A percentile compares a stretch with the other conserved stretches of the same genome.
phyloP scores from a whole-genome alignment of 2,888 invertebrate genomes.

The Leptopterna dolabrata region DNA sequence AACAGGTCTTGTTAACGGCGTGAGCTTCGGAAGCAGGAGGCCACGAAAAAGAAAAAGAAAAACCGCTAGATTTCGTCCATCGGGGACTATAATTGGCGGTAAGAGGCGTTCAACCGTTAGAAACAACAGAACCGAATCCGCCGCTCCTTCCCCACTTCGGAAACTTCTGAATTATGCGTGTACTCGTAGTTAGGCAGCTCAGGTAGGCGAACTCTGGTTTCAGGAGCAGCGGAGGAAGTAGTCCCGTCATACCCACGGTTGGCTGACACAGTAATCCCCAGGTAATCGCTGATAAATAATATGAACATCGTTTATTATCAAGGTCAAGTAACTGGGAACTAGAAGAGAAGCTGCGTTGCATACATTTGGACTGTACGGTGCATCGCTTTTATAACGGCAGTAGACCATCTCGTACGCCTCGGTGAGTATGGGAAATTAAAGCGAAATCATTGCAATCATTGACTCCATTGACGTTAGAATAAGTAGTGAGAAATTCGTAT shows the following conservation, averaged over 20 bases:
- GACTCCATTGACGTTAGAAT: not conserved
- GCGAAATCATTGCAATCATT: not conserved
- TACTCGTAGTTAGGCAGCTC: conserved; percentile 7
- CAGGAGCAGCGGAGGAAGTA: not conserved
- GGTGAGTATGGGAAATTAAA: not conserved
- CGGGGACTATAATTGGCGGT: conserved; percentile 35
- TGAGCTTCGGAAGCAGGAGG: not conserved
- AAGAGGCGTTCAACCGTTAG: conserved; percentile 41
- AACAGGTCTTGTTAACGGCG: conserved; percentile 13
- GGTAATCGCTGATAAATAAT: too few relatives aligned
- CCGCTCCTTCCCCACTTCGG: not conserved
- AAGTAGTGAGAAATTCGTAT: too few relatives aligned
- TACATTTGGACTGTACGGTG: not conserved
- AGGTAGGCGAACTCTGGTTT: not conserved
- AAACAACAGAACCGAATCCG: conserved; percentile 42
- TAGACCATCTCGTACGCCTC: not conserved
- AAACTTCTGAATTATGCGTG: conserved; percentile 15
- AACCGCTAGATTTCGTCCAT: conserved; percentile 33
- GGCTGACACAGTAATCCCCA: not conserved
- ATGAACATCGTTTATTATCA: conserved; percentile 4
- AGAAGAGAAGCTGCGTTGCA: conserved; percentile 16
- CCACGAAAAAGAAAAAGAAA: conserved; percentile 27
- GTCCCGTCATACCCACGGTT: not conserved
- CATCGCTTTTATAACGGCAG: not conserved
- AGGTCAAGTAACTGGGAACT: conserved; percentile 10